Evolutionary conservation across 2,888 invertebrate species (phyloP).

Genomic region (Rambutsinella grinnellia): DNA sequence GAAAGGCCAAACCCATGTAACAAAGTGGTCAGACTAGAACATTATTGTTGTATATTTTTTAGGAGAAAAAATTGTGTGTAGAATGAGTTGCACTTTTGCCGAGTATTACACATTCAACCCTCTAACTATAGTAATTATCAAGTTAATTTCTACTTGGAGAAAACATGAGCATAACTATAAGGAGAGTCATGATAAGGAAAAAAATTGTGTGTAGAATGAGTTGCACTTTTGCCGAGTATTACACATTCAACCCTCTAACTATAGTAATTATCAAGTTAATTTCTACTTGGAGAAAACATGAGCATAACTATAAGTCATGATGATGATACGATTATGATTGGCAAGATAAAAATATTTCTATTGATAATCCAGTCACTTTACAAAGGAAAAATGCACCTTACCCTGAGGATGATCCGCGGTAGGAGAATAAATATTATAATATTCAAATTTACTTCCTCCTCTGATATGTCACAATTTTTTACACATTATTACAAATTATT

Average conservation of each 20-base stretch:
- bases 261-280: slow-evolving; percentile 22
- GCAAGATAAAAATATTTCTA: not conserved
- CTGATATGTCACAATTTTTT: not conserved
- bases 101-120: not conserved
- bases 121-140: not conserved
- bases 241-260: not conserved
- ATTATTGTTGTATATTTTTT: slow-evolving; percentile 41
- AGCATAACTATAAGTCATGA: slow-evolving; percentile 4
- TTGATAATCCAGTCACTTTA: no score
- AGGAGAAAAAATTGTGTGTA: not conserved
- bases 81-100: not conserved
- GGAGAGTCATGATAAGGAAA: no score
- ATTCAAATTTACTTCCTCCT: not conserved
- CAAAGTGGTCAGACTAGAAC: slow-evolving; percentile 51
- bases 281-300: slow-evolving; percentile 8
- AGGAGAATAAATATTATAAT: no score
- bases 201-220: not conserved
- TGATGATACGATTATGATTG: not conserved
- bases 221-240: not conserved
- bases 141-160: not conserved
- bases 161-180: not conserved
- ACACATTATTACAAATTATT: no score
- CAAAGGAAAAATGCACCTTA: no score
- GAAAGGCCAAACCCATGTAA: slow-evolving; percentile 17
- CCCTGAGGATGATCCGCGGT: no score